phyloP scores from a whole-genome alignment of 1,140 invertebrate species.

The Drosophila chauvacae region DNA sequence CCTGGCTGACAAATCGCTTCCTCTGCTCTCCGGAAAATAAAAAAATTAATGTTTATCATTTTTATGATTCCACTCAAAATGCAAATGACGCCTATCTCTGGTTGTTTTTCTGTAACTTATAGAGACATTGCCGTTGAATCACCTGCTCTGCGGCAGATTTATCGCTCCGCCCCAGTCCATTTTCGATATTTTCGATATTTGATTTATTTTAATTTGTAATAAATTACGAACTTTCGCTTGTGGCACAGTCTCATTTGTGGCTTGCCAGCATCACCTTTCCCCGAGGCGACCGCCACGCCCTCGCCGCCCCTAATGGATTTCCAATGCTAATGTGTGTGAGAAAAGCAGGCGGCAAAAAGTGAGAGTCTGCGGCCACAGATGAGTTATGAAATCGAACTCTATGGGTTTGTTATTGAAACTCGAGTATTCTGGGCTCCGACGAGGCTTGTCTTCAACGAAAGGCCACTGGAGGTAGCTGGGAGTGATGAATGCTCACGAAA shows the following conservation, averaged over 20 bases:
- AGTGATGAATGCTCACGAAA: constrained; percentile 31
- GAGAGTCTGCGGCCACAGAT: constrained; percentile 59
- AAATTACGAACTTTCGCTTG: constrained; percentile 71
- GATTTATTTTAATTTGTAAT: constrained; percentile 81
- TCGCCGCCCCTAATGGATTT: constrained; percentile 60
- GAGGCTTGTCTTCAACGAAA: constrained; percentile 27
- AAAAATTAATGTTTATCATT: constrained; percentile 76
- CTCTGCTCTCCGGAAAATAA: constrained; percentile 47
- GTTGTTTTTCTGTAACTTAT: constrained; percentile 40
- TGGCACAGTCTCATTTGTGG: constrained; percentile 38
- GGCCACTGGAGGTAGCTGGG: constrained; percentile 34
- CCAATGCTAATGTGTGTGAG: constrained; percentile 67
- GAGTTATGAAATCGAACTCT: constrained; percentile 69
- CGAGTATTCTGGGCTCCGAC: constrained; percentile 26
- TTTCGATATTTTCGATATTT: constrained; percentile 58
- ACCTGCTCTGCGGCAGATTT: constrained; percentile 37
- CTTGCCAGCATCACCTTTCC: constrained; percentile 8
- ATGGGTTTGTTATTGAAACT: constrained; percentile 43
- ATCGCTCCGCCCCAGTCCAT: constrained; percentile 25
- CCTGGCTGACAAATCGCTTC: constrained; percentile 71
- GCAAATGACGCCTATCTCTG: constrained; percentile 53
- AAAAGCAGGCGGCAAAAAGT: constrained; percentile 56
- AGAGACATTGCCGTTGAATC: constrained; percentile 50
- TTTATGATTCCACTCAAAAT: constrained; percentile 68
- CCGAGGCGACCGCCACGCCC: constrained; percentile 26